These are phyloP conservation scores for human DNA, from an alignment of 2,113 vertebrate genomes.

Conservation along the genomic window GRCh38 chr3:32306001-32306500, in stretches of 20 bases:
- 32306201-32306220: background rate
- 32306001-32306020: background rate
- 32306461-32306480: background rate
- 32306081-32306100: background rate
- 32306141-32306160: background rate
- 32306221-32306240: background rate
- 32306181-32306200: background rate
- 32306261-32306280: background rate
- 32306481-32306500: background rate
- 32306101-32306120: background rate
- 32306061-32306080: background rate
- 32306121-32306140: background rate
- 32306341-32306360: background rate
- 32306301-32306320: background rate
- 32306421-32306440: background rate
- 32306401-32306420: background rate
- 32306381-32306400: background rate
- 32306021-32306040: background rate
- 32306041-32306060: background rate
- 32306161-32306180: background rate
- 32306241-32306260: background rate
- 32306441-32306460: background rate
- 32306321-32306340: background rate
- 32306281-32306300: background rate
- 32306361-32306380: background rate